Evolutionary conservation across 1,140 invertebrate genomes (phyloP), one percentile per base, ranked within the genome.

Genomic region (Drosophila funebris): DNA sequence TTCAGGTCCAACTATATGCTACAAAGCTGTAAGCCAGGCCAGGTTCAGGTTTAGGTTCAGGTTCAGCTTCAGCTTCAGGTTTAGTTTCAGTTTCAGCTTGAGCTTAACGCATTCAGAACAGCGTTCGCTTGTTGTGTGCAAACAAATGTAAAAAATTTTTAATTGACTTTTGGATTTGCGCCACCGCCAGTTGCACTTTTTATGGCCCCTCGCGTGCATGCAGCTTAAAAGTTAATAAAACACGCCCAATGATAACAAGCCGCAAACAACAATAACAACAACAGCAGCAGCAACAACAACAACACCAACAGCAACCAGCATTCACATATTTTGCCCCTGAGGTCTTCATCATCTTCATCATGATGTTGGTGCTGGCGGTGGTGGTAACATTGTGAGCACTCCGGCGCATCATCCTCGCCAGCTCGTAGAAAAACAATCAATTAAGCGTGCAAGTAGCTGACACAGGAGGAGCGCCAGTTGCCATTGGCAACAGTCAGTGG

Each of bases 81-180:
- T 27, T 31, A 7, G 36, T 22, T 57, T 24, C 29, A 36, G 9
- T 33, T 52, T 69, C 20, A 13, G 62, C 37, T 44, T 46, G 58
- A 52, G 36, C 20, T 58, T 63, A 31, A 56, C 43, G 61, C 50
- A 54, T 54, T 54, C 39, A 41, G 54, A 44, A 41, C 41, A 33
- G 29, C 22, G 20, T 67, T 66, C 37, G 39, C 56, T 63, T 68
- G 61, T 48, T 85, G 75, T 78, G 83, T 88, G 84, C 83, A 88
- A 88, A 88, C 83, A 88, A 88, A 88, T 88, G 83, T 83, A 88
- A 88, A 88, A 88, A 89, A 88, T 82, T 88, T 88, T 88, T 88
- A 88, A 88, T 88, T 88, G 83, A 88, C 83, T 88, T 87, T 88
- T 88, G 83, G 78, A 88, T 80, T 87, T 69, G 48, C 61, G 76